These are phyloP conservation scores for Empidonax alnorum DNA, from an alignment of 2,113 vertebrate genomes.

Conservation along the genomic window DNA sequence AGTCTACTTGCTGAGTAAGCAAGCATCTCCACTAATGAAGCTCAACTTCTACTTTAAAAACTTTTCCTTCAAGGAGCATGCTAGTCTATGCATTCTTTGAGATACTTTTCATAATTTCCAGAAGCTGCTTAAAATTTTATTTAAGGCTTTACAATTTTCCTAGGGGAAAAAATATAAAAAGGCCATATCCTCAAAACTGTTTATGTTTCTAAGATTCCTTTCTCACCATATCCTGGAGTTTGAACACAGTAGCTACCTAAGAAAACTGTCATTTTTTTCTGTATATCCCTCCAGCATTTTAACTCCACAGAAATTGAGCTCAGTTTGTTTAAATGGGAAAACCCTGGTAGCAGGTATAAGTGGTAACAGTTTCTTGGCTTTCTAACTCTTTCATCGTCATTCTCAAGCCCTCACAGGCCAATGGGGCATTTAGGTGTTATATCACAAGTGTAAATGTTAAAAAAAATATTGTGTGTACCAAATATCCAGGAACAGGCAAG, in stretches of 20 bases:
- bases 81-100: neutral
- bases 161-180: neutral
- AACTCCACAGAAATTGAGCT: neutral
- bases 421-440: neutral
- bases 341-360: rapidly evolving
- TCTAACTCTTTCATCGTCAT: neutral
- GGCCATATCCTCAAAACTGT: neutral
- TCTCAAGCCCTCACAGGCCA: rapidly evolving
- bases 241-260: neutral
- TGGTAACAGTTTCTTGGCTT: neutral
- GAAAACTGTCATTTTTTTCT: neutral
- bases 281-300: neutral
- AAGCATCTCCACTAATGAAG: neutral
- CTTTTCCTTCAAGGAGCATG: neutral
- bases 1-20: neutral
- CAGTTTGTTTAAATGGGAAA: neutral
- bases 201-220: neutral
- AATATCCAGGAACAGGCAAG: neutral
- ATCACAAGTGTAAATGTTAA: neutral
- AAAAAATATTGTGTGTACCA: neutral
- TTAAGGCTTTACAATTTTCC: neutral
- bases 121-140: neutral
- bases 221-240: neutral
- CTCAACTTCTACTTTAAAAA: neutral
- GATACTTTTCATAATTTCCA: neutral